Conservation (phyloP, 2,113 vertebrate genomes). For the Leptobrachium ailaonicum region DNA sequence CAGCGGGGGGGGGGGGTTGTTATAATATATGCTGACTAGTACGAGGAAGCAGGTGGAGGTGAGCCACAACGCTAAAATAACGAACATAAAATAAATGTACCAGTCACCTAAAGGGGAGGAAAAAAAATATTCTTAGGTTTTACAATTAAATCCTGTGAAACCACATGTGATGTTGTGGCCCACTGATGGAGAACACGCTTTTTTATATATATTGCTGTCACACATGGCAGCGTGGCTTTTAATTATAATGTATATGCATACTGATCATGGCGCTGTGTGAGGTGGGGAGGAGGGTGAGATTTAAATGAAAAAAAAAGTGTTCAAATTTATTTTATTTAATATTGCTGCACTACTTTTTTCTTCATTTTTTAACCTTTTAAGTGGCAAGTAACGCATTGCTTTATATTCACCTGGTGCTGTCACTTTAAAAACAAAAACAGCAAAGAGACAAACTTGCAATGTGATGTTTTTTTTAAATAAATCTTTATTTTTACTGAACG, state of each 20-base stretch:
- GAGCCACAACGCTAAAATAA: conserved; percentile 13
- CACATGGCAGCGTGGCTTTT: not conserved
- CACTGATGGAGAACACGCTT: not conserved
- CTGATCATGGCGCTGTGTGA: not conserved
- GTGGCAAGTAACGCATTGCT: conserved; percentile 7
- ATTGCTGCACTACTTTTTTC: not conserved
- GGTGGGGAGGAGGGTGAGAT: not conserved
- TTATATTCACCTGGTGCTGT: no score
- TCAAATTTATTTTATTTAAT: not conserved
- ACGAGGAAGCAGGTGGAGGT: conserved; percentile 46
- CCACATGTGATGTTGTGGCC: conserved; percentile 15
- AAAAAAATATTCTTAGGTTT: not conserved
- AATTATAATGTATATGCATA: conserved; percentile 7
- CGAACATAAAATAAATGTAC: no score
- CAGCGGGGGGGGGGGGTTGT: not conserved
- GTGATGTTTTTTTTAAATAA: no score
- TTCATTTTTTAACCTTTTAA: not conserved
- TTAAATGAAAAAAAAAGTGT: no score
- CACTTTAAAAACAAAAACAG: no score
- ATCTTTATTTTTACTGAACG: no score
- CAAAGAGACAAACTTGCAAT: no score
- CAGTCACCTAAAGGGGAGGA: not conserved
- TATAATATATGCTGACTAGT: conserved; percentile 58
- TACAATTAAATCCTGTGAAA: not conserved
- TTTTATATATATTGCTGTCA: not conserved